These are phyloP conservation scores for Syritta pipiens DNA, from an alignment of 2,888 invertebrate genomes.

Conservation along the genomic window DNA sequence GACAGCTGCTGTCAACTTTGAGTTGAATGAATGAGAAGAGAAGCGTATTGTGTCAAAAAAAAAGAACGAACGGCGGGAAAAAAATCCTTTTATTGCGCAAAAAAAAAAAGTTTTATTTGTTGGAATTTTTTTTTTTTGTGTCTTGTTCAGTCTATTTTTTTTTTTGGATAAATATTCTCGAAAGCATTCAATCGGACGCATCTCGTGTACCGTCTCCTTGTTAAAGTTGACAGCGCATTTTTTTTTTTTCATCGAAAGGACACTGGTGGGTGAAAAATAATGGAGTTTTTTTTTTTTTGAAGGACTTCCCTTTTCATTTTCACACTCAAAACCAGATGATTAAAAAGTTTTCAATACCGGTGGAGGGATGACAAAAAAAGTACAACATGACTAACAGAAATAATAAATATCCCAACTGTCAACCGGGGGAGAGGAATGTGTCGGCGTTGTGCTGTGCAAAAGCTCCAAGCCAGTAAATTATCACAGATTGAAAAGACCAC, in stretches of 20 bases:
- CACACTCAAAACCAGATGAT: conserved; percentile 57
- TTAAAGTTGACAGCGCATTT: conserved; percentile 46
- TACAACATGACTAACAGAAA: conserved; percentile 41
- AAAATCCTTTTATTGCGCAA: conserved; percentile 19
- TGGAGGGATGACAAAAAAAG: not conserved
- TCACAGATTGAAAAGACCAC: conserved; percentile 47
- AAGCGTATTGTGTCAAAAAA: conserved; percentile 7
- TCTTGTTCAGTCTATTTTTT: too few species aligned
- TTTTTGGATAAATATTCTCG: conserved; percentile 24
- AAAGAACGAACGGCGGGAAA: not conserved
- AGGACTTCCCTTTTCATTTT: conserved; percentile 42
- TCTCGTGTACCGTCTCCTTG: conserved; percentile 22
- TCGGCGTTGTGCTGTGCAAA: conserved; percentile 36
- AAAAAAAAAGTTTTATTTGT: not conserved
- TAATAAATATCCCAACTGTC: conserved; percentile 64
- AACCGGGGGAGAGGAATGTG: conserved; percentile 40
- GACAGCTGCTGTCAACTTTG: conserved; percentile 64
- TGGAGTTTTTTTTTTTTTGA: not conserved
- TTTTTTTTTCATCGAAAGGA: not conserved
- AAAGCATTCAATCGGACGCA: conserved; percentile 52
- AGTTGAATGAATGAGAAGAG: conserved; percentile 39
- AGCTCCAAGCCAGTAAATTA: conserved; percentile 43
- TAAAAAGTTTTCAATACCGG: conserved; percentile 48
- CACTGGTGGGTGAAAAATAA: not conserved
- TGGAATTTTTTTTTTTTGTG: too few species aligned